Evolutionary conservation across 2,888 invertebrate genomes (phyloP).

Genomic region (Poecilobothrus nobilitatus): DNA sequence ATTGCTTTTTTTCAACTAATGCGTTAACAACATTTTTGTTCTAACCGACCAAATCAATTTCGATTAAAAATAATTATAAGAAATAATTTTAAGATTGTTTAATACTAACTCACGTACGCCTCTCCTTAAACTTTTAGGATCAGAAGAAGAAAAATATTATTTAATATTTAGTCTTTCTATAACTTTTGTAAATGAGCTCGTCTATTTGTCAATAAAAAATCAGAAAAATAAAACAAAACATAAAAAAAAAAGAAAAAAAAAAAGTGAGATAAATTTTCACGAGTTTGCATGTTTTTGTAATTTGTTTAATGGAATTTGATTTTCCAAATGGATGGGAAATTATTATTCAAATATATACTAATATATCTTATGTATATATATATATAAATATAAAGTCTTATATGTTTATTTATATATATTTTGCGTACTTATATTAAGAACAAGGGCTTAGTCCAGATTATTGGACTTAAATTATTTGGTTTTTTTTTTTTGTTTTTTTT

Average conservation of each 20-base stretch:
- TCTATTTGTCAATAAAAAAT: too few species aligned
- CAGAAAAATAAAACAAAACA: too few species aligned
- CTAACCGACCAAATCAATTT: too few species aligned
- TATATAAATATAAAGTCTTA: neutral
- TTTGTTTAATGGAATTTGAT: slow-evolving; percentile 35
- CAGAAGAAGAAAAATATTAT: too few species aligned
- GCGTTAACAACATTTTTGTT: too few species aligned
- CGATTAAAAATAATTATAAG: too few species aligned
- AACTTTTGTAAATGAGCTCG: too few species aligned
- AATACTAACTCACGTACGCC: too few species aligned
- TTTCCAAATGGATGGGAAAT: slow-evolving; percentile 32
- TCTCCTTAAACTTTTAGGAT: too few species aligned
- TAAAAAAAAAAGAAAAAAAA: neutral
- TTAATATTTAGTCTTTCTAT: too few species aligned
- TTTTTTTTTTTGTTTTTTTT: neutral
- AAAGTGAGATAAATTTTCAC: slow-evolving; percentile 24
- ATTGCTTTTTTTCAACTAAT: too few species aligned
- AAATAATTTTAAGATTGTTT: too few species aligned
- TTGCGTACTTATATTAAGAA: neutral
- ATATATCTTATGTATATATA: neutral
- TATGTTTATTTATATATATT: neutral
- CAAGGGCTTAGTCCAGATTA: neutral
- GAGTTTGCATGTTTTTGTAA: slow-evolving; percentile 33
- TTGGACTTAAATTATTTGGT: neutral
- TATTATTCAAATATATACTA: neutral